A percentile compares a stretch with the other conserved stretches of the same genome.
phyloP scores from a whole-genome alignment of 1,140 invertebrate genomes.

The Rhyacophila brunnea region DNA sequence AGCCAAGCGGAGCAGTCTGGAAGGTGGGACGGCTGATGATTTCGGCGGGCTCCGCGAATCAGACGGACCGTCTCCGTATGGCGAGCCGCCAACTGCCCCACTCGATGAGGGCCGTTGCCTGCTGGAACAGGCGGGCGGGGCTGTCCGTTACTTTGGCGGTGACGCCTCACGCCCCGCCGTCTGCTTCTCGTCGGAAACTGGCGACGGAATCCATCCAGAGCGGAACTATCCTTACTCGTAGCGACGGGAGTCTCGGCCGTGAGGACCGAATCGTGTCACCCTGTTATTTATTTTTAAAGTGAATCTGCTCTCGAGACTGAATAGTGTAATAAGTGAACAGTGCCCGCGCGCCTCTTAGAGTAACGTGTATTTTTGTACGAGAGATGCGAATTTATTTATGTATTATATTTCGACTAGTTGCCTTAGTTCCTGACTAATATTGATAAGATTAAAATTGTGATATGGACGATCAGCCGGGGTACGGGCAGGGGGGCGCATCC shows the following conservation, averaged over 20 bases:
- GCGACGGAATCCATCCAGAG: conserved; percentile 3
- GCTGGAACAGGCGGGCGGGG: conserved; percentile 2
- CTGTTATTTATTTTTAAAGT: too few species aligned
- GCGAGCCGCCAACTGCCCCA: not conserved
- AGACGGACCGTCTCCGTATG: conserved; percentile 2
- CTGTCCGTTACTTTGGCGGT: not conserved
- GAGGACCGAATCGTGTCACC: not conserved
- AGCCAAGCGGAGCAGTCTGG: conserved; percentile 61
- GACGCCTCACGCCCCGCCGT: not conserved
- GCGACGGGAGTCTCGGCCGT: conserved; percentile 10
- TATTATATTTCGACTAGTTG: too few species aligned
- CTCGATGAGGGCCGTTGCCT: conserved; percentile 15
- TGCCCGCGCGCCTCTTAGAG: conserved; percentile 3
- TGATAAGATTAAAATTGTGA: not conserved
- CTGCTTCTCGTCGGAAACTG: not conserved
- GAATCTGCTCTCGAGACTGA: too few species aligned
- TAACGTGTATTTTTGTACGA: not conserved
- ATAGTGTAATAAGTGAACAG: conserved; percentile 6
- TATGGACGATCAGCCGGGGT: conserved; percentile 16
- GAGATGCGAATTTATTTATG: too few species aligned
- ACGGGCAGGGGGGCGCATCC: conserved; percentile 41
- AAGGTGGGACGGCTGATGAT: conserved; percentile 44
- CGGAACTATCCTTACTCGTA: conserved; percentile 32
- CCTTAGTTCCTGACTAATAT: conserved; percentile 13
- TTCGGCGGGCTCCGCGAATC: conserved; percentile 1